A percentile compares a stretch with the other conserved stretches of the same genome.
Conservation (phyloP, 2,113 vertebrate genomes). For the Alethe diademata region DNA sequence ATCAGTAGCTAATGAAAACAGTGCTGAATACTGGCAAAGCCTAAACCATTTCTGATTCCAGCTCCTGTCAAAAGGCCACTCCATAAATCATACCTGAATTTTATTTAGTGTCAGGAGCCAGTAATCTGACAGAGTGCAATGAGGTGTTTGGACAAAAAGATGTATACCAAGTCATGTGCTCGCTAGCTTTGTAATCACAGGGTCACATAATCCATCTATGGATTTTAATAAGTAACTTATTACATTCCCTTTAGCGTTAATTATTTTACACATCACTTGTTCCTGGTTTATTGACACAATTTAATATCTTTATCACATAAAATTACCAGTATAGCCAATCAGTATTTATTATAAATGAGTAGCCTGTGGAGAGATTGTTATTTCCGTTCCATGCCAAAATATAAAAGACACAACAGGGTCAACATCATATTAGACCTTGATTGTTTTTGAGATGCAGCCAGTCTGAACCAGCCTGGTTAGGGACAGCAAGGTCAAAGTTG, state of each 20-base stretch:
- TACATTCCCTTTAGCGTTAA: slow-evolving; percentile 81
- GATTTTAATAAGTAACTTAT: slow-evolving; percentile 92
- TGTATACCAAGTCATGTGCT: slow-evolving; percentile 75
- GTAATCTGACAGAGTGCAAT: slow-evolving; percentile 74
- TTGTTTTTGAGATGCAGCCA: not conserved
- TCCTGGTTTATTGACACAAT: slow-evolving; percentile 61
- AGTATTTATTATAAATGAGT: not conserved
- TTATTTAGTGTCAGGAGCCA: slow-evolving; percentile 73
- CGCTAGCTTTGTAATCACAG: slow-evolving; percentile 72
- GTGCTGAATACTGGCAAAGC: slow-evolving; percentile 50
- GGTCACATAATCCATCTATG: slow-evolving; percentile 79
- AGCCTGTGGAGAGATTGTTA: not conserved
- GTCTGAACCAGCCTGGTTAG: not conserved
- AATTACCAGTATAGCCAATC: slow-evolving; percentile 28
- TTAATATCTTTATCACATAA: slow-evolving; percentile 62
- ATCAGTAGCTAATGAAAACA: slow-evolving; percentile 77
- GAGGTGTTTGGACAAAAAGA: slow-evolving; percentile 76
- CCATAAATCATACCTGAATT: slow-evolving; percentile 76
- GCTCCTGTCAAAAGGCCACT: slow-evolving; percentile 72
- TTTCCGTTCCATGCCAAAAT: slow-evolving; percentile 13
- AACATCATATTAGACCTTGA: not conserved
- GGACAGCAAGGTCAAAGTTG: not conserved
- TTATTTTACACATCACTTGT: slow-evolving; percentile 79
- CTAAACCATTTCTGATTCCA: slow-evolving; percentile 69
- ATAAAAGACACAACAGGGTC: not conserved